These are phyloP conservation scores for Ophion ventricosus DNA, from an alignment of 2,888 invertebrate species.

Conservation along the genomic window DNA sequence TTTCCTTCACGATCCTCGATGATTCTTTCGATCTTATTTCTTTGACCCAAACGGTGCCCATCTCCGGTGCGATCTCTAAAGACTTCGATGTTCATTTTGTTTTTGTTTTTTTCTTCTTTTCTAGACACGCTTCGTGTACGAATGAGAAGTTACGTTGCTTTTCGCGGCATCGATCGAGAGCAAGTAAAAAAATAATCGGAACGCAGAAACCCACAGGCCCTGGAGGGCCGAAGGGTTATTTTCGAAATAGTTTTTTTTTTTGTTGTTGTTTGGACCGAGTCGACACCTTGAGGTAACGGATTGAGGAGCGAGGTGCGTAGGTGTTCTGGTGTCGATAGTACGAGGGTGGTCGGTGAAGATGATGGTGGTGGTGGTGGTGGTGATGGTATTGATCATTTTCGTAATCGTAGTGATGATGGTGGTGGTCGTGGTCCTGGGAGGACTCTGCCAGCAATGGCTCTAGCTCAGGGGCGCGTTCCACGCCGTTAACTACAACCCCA, in stretches of 20 bases:
- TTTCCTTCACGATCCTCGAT: too few relatives aligned
- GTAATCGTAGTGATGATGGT: constrained; percentile 76
- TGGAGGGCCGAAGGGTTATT: constrained; percentile 34
- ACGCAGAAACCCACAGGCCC: constrained; percentile 49
- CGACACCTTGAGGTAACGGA: constrained; percentile 82
- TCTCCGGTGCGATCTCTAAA: constrained; percentile 41
- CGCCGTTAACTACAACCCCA: constrained; percentile 81
- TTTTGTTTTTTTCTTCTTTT: constrained; percentile 24
- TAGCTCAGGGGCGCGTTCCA: constrained; percentile 81
- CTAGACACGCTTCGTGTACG: constrained; percentile 67
- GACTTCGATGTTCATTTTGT: constrained; percentile 1
- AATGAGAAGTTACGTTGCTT: constrained; percentile 31
- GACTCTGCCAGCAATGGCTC: constrained; percentile 82
- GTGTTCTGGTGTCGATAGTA: constrained; percentile 79
- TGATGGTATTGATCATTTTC: constrained; percentile 74
- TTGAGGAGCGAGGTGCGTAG: constrained; percentile 82
- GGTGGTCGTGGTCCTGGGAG: constrained; percentile 79
- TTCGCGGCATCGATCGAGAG: constrained; percentile 3
- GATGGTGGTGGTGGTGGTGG: constrained; percentile 76
- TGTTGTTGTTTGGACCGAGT: constrained; percentile 72
- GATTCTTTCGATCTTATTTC: background rate
- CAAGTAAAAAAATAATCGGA: background rate
- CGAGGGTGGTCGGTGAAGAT: constrained; percentile 77
- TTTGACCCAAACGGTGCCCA: background rate
- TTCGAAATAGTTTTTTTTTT: constrained; percentile 43